Base-by-base conservation (phyloP, 2,113 vertebrate species). In the Nerophis lumbriciformis region DNA sequence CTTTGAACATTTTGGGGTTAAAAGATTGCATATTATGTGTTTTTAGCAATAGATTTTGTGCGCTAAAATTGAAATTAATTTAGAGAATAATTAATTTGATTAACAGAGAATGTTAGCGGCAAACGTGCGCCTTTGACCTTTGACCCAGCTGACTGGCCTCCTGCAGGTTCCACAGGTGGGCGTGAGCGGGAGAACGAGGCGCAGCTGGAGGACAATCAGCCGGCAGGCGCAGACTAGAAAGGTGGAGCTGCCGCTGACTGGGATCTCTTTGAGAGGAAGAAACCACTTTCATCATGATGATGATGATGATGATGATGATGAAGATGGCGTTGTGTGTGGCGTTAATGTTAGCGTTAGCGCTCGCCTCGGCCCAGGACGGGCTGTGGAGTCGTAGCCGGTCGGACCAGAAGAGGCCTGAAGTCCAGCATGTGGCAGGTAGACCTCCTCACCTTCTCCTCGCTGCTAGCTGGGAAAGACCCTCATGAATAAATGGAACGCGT, bases 201-300 rank as follows among this genome's bases (percentile, higher is more conserved):
- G 10, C 64, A 63, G 52, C 69, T 70, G 77, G 53, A 73, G 62
- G 47, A 53, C 53, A 65, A 75, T 80, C 55, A 80, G 42, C 9
- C 0, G 13, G 59, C 11, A 44, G 76, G 76, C 4, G 65, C 76
- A 59, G 79, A 49, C 48, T 69, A 75, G 15, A 73, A 80, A 81
- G 19, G 7, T 6, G 8, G 10, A 11, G 8, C 44, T 36, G 56
- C 44, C 45, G 69, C 68, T 8, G 10, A 16, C 3, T 12, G 10
- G 19, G 13, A 9, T 8, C 0, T 48, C 53, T 54, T 49, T 63
- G 47, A 56, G 59, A 35, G 53, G n/a, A 58, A 16, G 8, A 37
- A 56, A 13, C 13, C 8, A 5, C 19, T 14, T 16, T 3, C 3
- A 9, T 7, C 36, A 16, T 28, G 3, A 8, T 6, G 4, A 47